These are phyloP conservation scores for Erynnis tages DNA, from an alignment of 2,888 invertebrate genomes.

Conservation along the genomic window DNA sequence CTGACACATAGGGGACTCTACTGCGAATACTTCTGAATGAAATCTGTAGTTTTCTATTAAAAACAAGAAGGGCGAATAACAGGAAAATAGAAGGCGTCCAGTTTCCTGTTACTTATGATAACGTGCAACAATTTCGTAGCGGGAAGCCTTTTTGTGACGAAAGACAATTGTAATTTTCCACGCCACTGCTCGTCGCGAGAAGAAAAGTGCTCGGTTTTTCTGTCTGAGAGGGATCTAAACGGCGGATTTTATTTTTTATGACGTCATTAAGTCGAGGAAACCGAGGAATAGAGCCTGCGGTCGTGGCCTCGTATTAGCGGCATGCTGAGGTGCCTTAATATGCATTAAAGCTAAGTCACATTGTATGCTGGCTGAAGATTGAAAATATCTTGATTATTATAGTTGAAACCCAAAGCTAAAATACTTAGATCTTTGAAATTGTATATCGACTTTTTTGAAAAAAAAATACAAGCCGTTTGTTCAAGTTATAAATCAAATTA, in stretches of 20 bases:
- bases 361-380: too few species aligned
- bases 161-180: slow-evolving; percentile 66
- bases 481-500: too few species aligned
- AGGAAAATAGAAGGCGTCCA: slow-evolving; percentile 15
- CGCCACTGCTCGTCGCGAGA: slow-evolving; percentile 51
- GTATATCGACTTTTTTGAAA: too few species aligned
- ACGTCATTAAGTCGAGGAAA: slow-evolving; percentile 75
- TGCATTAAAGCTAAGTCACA: too few species aligned
- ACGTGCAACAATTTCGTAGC: slow-evolving; percentile 28
- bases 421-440: too few species aligned
- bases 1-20: too few species aligned
- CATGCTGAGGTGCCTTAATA: neutral
- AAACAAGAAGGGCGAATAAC: slow-evolving; percentile 11
- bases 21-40: too few species aligned
- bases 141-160: slow-evolving; percentile 35
- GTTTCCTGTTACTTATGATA: slow-evolving; percentile 28
- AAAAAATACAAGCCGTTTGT: too few species aligned
- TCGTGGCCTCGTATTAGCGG: slow-evolving; percentile 34
- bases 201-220: slow-evolving; percentile 60
- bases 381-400: too few species aligned
- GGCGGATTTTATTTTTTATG: slow-evolving; percentile 66
- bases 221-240: slow-evolving; percentile 49
- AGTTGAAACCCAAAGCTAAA: too few species aligned
- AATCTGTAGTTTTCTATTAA: slow-evolving; percentile 1
- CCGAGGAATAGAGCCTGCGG: slow-evolving; percentile 65